A percentile compares a stretch with the other conserved stretches of the same genome.
These are phyloP conservation scores for Dryoscopus gambensis DNA, from an alignment of 2,113 vertebrate species.

Conservation along the genomic window DNA sequence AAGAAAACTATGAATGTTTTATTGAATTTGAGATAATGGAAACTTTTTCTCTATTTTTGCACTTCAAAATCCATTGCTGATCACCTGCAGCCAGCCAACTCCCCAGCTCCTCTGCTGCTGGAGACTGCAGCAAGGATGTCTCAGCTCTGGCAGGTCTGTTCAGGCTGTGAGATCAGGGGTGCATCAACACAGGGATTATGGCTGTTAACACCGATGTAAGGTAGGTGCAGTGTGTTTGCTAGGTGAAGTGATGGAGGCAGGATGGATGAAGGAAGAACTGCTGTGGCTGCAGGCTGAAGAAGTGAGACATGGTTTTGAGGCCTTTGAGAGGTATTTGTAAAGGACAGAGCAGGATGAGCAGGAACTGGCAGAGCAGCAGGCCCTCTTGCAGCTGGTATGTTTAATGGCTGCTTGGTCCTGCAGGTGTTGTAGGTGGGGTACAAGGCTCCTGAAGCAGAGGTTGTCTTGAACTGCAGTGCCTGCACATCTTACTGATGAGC, in stretches of 20 bases:
- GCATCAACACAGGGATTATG: background rate
- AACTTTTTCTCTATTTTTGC: background rate
- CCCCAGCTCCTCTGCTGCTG: rapidly evolving
- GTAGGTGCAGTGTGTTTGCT: background rate
- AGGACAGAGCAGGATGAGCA: background rate
- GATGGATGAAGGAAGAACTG: background rate
- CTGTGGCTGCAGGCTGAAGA: background rate
- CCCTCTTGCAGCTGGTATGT: background rate
- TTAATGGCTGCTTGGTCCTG: background rate
- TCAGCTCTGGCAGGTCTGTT: background rate
- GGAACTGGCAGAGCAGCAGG: background rate
- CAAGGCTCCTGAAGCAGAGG: background rate
- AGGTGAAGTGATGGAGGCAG: background rate
- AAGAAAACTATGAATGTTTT: background rate
- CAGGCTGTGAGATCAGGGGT: background rate
- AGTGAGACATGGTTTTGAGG: background rate
- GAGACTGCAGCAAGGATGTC: background rate
- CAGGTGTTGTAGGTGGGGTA: background rate
- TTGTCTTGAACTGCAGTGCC: background rate
- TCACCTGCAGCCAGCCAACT: background rate
- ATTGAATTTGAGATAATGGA: background rate
- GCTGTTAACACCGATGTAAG: background rate
- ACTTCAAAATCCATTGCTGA: background rate
- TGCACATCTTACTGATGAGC: background rate
- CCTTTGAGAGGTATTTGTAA: background rate